Base-by-base conservation (phyloP, 1,140 invertebrate genomes). In the Paraescarpia echinospica region DNA sequence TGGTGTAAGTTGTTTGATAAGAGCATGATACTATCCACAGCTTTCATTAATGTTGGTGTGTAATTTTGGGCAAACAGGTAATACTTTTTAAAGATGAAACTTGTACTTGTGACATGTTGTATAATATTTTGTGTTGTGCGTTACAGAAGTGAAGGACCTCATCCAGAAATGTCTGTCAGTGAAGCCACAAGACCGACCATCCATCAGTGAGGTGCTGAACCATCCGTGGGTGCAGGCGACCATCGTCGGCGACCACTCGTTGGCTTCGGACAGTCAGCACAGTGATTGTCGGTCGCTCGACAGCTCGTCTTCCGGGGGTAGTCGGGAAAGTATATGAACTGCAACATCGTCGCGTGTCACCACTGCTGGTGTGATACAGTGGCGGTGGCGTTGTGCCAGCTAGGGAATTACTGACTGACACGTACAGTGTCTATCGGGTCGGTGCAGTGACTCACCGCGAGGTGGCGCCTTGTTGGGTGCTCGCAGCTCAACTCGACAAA, bases 71-170 rank as follows among this genome's bases (percentile, higher is more conserved):
- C 12, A 12, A 41, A 41, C 4, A 41, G 41, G 12, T 41, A 12
- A 12, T 12, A 41, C 12, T 6, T 41, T 41, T 4, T 12, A 41
- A 41, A 41, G 41, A 41, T 41, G 41, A 12, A 4, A 41, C 12
- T 41, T 41, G 41, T 12, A 41, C 41, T 41, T 51, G 34, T 27
- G 34, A 51, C 35, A 31, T 92, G 41, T 33, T 27, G 0, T 33
- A 89, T 89, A 34, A 34, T 90, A 6, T 22, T 34, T 27, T 89
- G 31, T 91, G 59, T 92, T 59, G 93, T 92, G 41, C 89, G 94
- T 95, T 95, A 89, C 96, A 96, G 97, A 97, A 94, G 97, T 97
- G 93, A 96, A 97, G 95, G 97, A 97, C 93, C 96, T 97, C 88
- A 97, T 97, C 93, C 94, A 95, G 88, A 96, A 96, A 92, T 97